Percentiles rank a stretch among this genome's conserved stretches.
These are phyloP conservation scores for Argentina silus DNA, from an alignment of 2,797 vertebrate genomes.

Conservation along the genomic window DNA sequence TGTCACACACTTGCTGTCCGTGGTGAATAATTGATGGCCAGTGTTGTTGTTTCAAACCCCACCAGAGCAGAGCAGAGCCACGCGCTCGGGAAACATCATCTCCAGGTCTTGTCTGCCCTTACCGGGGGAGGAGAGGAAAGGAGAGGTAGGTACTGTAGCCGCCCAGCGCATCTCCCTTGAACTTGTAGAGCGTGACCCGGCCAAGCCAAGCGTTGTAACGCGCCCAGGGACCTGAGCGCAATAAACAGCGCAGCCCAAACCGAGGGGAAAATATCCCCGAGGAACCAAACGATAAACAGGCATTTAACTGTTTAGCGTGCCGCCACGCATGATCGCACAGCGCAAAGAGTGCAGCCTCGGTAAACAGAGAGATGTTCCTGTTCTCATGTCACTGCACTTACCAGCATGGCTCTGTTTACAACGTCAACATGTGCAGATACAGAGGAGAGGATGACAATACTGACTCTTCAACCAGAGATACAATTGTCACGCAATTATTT, in stretches of 20 bases:
- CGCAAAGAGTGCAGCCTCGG: slow-evolving; percentile 18
- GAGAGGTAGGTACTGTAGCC: not conserved
- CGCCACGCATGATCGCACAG: slow-evolving; percentile 41
- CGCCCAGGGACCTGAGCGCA: slow-evolving; percentile 40
- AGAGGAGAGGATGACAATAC: not conserved
- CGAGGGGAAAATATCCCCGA: slow-evolving; percentile 37
- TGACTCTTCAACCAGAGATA: not conserved
- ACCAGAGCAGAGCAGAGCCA: slow-evolving; percentile 48
- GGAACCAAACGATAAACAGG: slow-evolving; percentile 50
- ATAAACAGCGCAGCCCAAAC: slow-evolving; percentile 41
- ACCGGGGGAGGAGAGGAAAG: not conserved
- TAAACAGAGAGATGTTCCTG: slow-evolving; percentile 37
- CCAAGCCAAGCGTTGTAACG: slow-evolving; percentile 45
- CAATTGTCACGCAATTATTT: too few relatives aligned
- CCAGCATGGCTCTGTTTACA: slow-evolving; percentile 3
- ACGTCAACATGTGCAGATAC: slow-evolving; percentile 1
- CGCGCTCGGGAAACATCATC: slow-evolving; percentile 53
- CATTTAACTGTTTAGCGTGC: slow-evolving; percentile 55
- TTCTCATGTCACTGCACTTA: slow-evolving; percentile 23
- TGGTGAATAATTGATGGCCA: slow-evolving; percentile 75
- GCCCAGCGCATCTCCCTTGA: slow-evolving; percentile 19
- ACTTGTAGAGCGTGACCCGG: slow-evolving; percentile 29
- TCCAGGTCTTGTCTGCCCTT: not conserved
- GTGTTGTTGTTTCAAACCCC: slow-evolving; percentile 61
- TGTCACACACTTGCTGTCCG: slow-evolving; percentile 67